Evolutionary conservation across 2,888 invertebrate species (phyloP), one percentile per base, ranked within the genome.

Genomic region (Ophioninae sp.): DNA sequence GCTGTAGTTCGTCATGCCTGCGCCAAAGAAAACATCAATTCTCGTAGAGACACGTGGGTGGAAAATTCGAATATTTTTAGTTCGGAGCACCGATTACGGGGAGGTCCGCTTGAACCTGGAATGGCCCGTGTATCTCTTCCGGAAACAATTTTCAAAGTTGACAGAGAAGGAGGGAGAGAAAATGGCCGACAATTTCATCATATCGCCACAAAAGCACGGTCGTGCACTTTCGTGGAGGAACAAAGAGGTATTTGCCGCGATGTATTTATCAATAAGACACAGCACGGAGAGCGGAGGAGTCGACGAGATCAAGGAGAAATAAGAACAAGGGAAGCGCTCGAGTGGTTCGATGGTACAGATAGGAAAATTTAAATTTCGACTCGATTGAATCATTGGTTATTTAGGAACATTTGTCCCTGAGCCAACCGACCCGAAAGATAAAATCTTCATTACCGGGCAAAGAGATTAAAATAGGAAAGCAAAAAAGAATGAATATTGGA

Each of bases 81-180:
- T 9, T 9, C 9, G 13, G 10, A 2, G 9, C 3, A 30, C 10
- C 13, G 44, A 10, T 13, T 8, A 3, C 3, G 10, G 9, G 10
- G 44, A 44, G 41, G 6, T n/a, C 9, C 7, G 41, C 8, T 39
- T 20, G n/a, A 13, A 2, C 2, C 17, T 61, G 41, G 72, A 59
- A 39, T 22, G n/a, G 59, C 71, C 61, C 22, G n/a, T 74, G 41
- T 51, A 20, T 1, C 30, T 56, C 3, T 56, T 10, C 44, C 13
- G 63, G 64, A 77, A 51, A 74, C 77, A 83, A 81, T 83, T 83
- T 71, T 71, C 65, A 75, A 44, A 65, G 69, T 78, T 83, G 77
- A 51, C 67, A 44, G 67, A 68, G 79, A 72, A 56, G 23, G 39
- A 67, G 23, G 22, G 41, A 65, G 37, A 56, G 65, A 56, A 37